These are phyloP conservation scores for Channa striata DNA, from an alignment of 2,797 vertebrate genomes.

Conservation along the genomic window DNA sequence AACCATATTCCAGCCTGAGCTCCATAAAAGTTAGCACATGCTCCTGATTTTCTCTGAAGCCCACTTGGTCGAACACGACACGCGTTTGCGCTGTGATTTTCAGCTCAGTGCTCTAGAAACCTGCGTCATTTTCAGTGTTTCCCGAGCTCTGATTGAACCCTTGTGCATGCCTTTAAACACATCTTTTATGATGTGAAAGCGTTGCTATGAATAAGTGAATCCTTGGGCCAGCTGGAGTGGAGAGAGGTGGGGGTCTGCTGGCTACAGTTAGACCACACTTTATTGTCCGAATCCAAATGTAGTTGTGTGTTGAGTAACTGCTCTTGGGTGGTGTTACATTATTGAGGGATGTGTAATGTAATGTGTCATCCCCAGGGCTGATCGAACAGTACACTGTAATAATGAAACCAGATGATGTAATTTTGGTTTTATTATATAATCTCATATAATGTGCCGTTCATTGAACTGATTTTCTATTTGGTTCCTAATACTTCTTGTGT, in stretches of 20 bases:
- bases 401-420: constrained; percentile 61
- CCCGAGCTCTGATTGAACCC: constrained; percentile 28
- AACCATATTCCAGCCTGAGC: constrained; percentile 29
- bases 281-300: constrained; percentile 51
- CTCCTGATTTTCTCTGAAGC: constrained; percentile 28
- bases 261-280: constrained; percentile 61
- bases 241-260: constrained; percentile 14
- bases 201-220: constrained; percentile 52
- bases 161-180: constrained; percentile 33
- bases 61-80: constrained; percentile 25
- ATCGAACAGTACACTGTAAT: constrained; percentile 43
- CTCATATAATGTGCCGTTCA: constrained; percentile 16
- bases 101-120: constrained; percentile 20
- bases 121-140: constrained; percentile 20
- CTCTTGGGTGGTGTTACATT: constrained; percentile 67
- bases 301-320: constrained; percentile 61
- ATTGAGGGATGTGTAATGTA: constrained; percentile 67
- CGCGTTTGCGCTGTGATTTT: constrained; percentile 35
- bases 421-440: constrained; percentile 45
- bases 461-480: constrained; percentile 11
- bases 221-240: constrained; percentile 4
- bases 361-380: constrained; percentile 52
- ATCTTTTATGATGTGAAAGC: constrained; percentile 48
- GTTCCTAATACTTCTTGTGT: background rate
- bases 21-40: constrained; percentile 40